Conservation (phyloP, 2,888 invertebrate species). For the Cyaniris semiargus region DNA sequence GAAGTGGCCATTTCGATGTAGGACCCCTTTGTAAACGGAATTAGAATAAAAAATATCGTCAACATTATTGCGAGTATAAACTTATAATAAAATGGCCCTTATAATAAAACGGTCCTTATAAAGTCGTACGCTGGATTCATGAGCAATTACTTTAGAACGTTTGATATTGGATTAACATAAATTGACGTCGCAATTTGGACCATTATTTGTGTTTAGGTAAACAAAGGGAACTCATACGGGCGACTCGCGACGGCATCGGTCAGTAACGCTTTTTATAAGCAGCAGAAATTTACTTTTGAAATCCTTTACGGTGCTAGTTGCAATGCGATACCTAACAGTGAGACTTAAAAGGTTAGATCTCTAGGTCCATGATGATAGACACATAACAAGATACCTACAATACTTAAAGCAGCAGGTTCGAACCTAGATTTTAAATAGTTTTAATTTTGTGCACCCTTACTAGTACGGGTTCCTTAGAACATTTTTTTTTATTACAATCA, state of each 20-base stretch:
- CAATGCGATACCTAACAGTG: too few species aligned
- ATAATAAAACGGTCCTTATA: slow-evolving; percentile 14
- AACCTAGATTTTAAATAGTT: too few species aligned
- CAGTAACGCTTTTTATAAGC: neutral
- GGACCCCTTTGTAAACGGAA: slow-evolving; percentile 23
- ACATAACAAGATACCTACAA: too few species aligned
- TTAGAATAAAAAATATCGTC: slow-evolving; percentile 1
- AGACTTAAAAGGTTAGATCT: too few species aligned
- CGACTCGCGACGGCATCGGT: neutral
- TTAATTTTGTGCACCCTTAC: too few species aligned
- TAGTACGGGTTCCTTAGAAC: too few species aligned
- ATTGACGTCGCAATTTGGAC: slow-evolving; percentile 14
- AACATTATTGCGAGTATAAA: slow-evolving; percentile 2
- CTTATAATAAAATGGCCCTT: slow-evolving; percentile 19
- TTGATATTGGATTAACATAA: slow-evolving; percentile 24
- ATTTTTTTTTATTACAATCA: too few species aligned
- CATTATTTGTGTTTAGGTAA: slow-evolving; percentile 6
- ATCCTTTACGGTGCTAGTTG: too few species aligned
- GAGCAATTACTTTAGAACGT: slow-evolving; percentile 15
- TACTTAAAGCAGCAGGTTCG: too few species aligned
- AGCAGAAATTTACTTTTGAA: too few species aligned
- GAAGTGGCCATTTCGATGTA: slow-evolving; percentile 20
- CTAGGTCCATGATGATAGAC: too few species aligned
- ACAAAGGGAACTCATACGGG: neutral
- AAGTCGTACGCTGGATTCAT: slow-evolving; percentile 15